phyloP scores from a whole-genome alignment of 2,113 vertebrate genomes.

The Mellivora capensis region DNA sequence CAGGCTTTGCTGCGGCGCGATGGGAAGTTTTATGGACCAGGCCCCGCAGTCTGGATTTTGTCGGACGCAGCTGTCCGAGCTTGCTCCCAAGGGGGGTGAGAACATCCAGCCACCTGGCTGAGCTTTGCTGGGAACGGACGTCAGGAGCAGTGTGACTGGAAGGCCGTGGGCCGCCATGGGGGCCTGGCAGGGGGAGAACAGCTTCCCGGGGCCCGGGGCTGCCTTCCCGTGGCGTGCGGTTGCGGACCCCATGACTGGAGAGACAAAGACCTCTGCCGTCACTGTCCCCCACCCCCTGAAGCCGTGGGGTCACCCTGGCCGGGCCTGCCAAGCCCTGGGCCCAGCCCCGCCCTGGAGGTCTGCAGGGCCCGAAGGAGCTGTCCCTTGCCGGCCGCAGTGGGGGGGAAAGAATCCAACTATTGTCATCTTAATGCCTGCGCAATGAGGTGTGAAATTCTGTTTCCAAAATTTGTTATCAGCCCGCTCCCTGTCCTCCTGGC shows the following conservation, averaged over 20 bases:
- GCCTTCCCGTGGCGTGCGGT: neutral
- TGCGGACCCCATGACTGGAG: rapidly evolving
- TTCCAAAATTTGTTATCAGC: constrained; percentile 30
- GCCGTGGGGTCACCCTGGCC: neutral
- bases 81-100: constrained; percentile 40
- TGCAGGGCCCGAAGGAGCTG: rapidly evolving
- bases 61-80: constrained; percentile 45
- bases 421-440: neutral
- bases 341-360: neutral
- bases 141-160: neutral
- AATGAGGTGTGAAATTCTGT: neutral
- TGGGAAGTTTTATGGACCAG: constrained; percentile 17
- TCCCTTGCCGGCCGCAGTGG: rapidly evolving
- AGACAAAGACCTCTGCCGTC: neutral
- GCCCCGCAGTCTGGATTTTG: constrained; percentile 28
- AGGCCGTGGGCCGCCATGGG: neutral
- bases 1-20: rapidly evolving
- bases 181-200: neutral
- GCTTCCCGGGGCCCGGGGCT: neutral
- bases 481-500: neutral
- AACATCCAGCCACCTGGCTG: constrained; percentile 34
- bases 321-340: neutral
- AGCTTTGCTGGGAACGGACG: constrained; percentile 36
- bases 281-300: neutral
- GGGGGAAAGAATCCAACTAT: rapidly evolving